Base-by-base conservation (phyloP, 2,888 invertebrate genomes). In the Drosophila atroscutellata region DNA sequence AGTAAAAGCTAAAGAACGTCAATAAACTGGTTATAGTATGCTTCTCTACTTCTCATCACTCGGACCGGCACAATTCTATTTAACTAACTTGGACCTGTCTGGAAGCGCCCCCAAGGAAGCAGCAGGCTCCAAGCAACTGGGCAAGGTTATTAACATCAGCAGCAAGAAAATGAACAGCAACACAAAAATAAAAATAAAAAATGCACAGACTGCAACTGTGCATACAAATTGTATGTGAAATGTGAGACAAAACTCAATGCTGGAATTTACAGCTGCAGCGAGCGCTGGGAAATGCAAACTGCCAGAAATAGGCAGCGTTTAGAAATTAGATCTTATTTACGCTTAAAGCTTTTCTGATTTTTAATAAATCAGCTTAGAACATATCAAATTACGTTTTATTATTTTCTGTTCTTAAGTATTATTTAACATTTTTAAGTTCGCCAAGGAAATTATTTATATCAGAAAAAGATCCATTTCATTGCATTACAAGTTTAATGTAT, bases 71-170 rank as follows among this genome's bases (percentile, higher is more conserved):
- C 80, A 73, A 73, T 80, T 80, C 81, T 80, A 67, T 75, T 71
- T 71, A 55, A 79, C 79, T 64, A 71, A 52, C 49, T 65, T 71
- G 66, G 68, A 78, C 51, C 78, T 61, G 78, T 77, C 81, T 81
- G 74, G 56, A 28, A 55, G 73, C 61, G 70, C 61, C 61, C 66
- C 75, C 68, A 68, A 70, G 72, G 72, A 74, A 64, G 55, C 62
- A 70, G 45, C 59, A 54, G 69, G 63, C 77, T 65, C 55, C 39
- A 42, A 63, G 60, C 62, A 50, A 50, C 60, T 70, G 39, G 26
- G 58, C 81, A 81, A 81, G 81, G 81, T 81, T 81, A 81, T 81
- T 81, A 81, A 81, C 81, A 81, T 81, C 63, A 55, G 50, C 62
- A 45, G 49, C 45, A 39, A 59, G 51, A 50, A 20, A 45, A 20